A percentile compares a stretch with the other conserved stretches of the same genome.
phyloP scores from a whole-genome alignment of 2,888 invertebrate species.

The Heliconius aoede region DNA sequence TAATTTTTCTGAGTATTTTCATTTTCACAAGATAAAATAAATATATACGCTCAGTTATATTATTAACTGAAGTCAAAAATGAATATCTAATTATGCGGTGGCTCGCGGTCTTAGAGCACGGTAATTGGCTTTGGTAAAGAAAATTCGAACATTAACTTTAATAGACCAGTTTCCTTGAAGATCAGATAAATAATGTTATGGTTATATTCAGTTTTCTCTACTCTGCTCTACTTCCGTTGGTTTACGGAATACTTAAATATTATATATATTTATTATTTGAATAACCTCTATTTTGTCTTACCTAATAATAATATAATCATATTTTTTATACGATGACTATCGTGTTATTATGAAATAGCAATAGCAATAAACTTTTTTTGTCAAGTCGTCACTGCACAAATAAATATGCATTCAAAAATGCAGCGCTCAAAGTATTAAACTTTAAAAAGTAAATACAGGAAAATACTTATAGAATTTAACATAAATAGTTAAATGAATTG shows the following conservation, averaged over 20 bases:
- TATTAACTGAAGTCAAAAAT: not conserved
- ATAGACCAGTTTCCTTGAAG: conserved; percentile 2
- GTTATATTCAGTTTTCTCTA: conserved; percentile 2
- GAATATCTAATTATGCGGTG: conserved; percentile 16
- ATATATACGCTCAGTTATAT: not conserved
- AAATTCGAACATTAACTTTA: conserved; percentile 16
- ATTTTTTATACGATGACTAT: no score
- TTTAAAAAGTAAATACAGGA: not conserved
- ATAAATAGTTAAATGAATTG: not conserved
- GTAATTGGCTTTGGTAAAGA: conserved; percentile 21
- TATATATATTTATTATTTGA: no score
- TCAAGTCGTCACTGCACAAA: not conserved
- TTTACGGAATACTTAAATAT: not conserved
- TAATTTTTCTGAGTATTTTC: not conserved
- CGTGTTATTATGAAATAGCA: no score
- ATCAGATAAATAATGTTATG: conserved; percentile 6
- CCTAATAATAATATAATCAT: no score
- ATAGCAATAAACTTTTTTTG: no score
- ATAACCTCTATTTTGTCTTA: no score
- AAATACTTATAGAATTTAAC: not conserved
- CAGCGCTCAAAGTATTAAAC: not conserved
- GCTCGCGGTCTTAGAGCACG: conserved; percentile 9
- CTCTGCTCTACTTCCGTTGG: not conserved
- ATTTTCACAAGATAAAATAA: not conserved
- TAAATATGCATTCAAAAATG: not conserved